A percentile compares a stretch with the other conserved stretches of the same genome.
Conservation (phyloP, 2,888 invertebrate species). For the Torymus tubicola region DNA sequence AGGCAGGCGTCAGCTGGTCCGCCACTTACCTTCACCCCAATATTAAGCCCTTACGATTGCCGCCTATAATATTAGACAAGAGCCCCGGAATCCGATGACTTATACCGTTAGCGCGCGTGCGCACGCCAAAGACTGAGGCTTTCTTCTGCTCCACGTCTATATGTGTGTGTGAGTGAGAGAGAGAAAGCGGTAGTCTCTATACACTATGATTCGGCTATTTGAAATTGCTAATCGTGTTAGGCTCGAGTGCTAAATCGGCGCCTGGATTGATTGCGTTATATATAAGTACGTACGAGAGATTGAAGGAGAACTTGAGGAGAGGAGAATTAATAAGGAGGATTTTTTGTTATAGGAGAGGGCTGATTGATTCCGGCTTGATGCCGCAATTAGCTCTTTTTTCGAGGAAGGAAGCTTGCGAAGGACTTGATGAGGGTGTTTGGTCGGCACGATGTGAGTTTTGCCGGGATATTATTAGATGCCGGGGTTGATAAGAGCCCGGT, state of each 20-base stretch:
- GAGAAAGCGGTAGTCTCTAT: not conserved
- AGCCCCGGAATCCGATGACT: constrained; percentile 72
- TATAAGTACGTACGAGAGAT: too few species aligned
- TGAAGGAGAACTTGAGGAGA: too few species aligned
- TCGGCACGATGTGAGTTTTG: too few species aligned
- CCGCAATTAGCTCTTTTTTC: too few species aligned
- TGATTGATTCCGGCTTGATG: too few species aligned
- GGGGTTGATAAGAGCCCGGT: too few species aligned
- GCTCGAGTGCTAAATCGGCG: not conserved
- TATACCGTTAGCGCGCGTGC: constrained; percentile 59
- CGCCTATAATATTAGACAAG: constrained; percentile 74
- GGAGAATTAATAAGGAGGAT: too few species aligned
- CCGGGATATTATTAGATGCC: too few species aligned
- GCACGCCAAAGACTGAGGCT: not conserved
- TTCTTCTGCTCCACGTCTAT: not conserved
- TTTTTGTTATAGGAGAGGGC: too few species aligned
- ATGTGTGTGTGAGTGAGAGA: not conserved
- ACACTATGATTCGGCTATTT: constrained; percentile 11
- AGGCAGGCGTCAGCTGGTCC: constrained; percentile 79
- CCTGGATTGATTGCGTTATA: constrained; percentile 4
- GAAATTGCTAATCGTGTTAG: constrained; percentile 42
- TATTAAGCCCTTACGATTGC: constrained; percentile 76
- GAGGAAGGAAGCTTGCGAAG: too few species aligned
- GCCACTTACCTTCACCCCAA: constrained; percentile 78
- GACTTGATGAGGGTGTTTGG: too few species aligned